Conservation (phyloP, 1,140 invertebrate genomes). For the Drosophila nigromelanica region DNA sequence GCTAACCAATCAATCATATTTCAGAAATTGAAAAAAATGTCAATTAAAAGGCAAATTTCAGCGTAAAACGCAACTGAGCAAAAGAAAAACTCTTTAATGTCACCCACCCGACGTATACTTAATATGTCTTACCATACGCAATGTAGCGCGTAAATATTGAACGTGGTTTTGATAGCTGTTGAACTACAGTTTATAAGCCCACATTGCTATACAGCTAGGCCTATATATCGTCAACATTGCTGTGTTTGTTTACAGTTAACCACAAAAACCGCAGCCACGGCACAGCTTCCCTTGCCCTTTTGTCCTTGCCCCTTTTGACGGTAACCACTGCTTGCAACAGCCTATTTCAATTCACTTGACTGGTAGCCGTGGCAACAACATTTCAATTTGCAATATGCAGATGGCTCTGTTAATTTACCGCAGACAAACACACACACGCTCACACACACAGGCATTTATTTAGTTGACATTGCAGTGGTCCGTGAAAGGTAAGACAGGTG, state of each 20-base stretch:
- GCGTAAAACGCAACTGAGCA: not conserved
- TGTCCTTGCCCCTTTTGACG: not conserved
- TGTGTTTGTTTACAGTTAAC: constrained; percentile 33
- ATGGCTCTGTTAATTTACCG: constrained; percentile 21
- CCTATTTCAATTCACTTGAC: constrained; percentile 18
- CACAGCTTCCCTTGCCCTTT: not conserved
- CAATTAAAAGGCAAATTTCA: not conserved
- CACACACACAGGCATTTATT: constrained; percentile 5
- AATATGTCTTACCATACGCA: constrained; percentile 22
- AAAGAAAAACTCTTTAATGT: not conserved
- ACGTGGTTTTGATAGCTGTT: constrained; percentile 28
- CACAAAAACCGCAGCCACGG: constrained; percentile 36
- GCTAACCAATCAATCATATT: too few relatives aligned
- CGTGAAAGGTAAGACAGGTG: constrained; percentile 12
- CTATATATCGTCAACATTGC: constrained; percentile 1
- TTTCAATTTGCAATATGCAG: constrained; percentile 64
- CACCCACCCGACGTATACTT: constrained; percentile 21
- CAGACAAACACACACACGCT: constrained; percentile 6
- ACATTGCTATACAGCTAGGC: not conserved
- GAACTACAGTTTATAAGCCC: constrained; percentile 20
- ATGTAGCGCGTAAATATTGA: constrained; percentile 33
- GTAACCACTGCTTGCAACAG: not conserved
- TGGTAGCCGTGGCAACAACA: constrained; percentile 29
- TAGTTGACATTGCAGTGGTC: constrained; percentile 28
- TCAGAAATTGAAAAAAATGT: too few relatives aligned